Evolutionary conservation across 2,113 vertebrate genomes (phyloP).

Genomic region (Puma concolor): DNA sequence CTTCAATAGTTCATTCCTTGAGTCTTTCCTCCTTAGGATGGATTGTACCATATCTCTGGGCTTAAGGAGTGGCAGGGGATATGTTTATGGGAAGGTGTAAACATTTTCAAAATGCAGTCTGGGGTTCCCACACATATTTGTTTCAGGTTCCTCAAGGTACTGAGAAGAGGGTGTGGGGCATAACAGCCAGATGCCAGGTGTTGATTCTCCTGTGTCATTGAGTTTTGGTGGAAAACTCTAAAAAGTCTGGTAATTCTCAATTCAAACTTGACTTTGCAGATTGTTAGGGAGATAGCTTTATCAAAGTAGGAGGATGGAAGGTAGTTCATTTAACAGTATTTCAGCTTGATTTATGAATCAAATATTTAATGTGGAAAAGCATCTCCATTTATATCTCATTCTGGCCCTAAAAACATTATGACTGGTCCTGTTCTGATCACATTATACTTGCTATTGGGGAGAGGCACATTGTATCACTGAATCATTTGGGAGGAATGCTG

Average conservation of each 20-base stretch:
- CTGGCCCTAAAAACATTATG: neutral
- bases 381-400: neutral
- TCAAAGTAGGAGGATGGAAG: neutral
- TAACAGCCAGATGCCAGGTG: fast-evolving
- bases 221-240: neutral
- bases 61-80: neutral
- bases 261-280: neutral
- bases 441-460: neutral
- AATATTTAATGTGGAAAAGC: neutral
- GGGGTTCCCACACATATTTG: neutral
- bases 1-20: neutral
- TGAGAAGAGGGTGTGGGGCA: neutral
- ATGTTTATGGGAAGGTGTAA: neutral
- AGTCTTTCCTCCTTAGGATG: neutral
- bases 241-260: neutral
- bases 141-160: neutral
- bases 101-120: neutral
- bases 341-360: neutral
- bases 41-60: neutral
- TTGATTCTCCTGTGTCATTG: neutral
- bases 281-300: neutral
- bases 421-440: neutral
- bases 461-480: neutral
- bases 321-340: neutral
- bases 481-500: neutral